phyloP scores from a whole-genome alignment of 2,888 invertebrate genomes.

The Agrochola macilenta region DNA sequence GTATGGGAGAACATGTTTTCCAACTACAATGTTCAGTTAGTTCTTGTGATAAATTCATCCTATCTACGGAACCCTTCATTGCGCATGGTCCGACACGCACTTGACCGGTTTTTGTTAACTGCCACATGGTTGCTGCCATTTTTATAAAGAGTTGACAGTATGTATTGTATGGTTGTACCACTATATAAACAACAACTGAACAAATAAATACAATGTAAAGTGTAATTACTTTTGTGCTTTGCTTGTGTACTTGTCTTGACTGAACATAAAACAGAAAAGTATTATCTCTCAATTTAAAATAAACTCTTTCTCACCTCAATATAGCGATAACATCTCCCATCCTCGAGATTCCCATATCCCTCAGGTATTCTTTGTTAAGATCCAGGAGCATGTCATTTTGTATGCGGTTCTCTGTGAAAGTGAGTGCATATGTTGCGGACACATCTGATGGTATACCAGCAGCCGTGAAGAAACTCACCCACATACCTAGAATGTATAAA shows the following conservation, averaged over 20 bases:
- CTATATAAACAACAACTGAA: slow-evolving; percentile 6
- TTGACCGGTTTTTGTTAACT: not conserved
- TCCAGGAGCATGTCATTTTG: slow-evolving; percentile 96
- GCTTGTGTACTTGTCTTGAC: not conserved
- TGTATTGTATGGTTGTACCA: not conserved
- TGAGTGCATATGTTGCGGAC: slow-evolving; percentile 95
- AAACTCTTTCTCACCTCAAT: slow-evolving; percentile 88
- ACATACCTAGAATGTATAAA: slow-evolving; percentile 88
- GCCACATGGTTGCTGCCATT: not conserved
- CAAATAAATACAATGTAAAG: slow-evolving; percentile 11
- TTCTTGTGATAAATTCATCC: too few relatives aligned
- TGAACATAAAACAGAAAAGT: not conserved
- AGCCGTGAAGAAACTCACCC: slow-evolving; percentile 96
- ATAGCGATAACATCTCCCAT: slow-evolving; percentile 94
- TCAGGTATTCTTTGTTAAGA: slow-evolving; percentile 95
- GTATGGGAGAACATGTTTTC: too few relatives aligned
- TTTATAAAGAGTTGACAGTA: not conserved
- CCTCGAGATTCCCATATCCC: slow-evolving; percentile 96
- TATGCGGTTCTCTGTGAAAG: slow-evolving; percentile 96
- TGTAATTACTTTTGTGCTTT: not conserved
- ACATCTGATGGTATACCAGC: slow-evolving; percentile 95
- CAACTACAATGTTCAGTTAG: too few relatives aligned
- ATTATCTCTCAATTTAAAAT: not conserved
- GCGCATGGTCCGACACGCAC: too few relatives aligned
- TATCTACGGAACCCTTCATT: too few relatives aligned